A percentile compares a stretch with the other conserved stretches of the same genome.
Evolutionary conservation across 2,113 vertebrate genomes (phyloP).

Genomic region (Lamprologus callipterus): DNA sequence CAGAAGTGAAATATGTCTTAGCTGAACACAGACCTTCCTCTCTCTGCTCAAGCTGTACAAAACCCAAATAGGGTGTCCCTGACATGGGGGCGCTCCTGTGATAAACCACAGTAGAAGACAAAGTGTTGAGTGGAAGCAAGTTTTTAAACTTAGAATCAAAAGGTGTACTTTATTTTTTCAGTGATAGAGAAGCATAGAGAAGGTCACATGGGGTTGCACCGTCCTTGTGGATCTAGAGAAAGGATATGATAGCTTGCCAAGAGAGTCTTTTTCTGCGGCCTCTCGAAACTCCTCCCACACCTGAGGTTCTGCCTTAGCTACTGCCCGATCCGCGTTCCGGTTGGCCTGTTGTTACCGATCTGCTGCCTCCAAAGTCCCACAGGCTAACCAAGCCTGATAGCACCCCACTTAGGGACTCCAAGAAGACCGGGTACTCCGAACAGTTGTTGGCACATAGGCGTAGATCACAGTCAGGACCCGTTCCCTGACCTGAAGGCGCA

Average conservation of each 20-base stretch:
- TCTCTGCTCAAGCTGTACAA: not conserved
- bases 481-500: rapidly evolving
- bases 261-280: not conserved
- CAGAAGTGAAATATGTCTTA: not conserved
- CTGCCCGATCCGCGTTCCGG: rapidly evolving
- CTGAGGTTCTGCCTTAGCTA: rapidly evolving
- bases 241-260: not conserved
- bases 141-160: not conserved
- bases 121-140: not conserved
- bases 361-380: not conserved
- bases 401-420: not conserved
- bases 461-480: rapidly evolving
- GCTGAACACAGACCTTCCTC: not conserved
- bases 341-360: not conserved
- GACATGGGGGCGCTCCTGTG: not conserved
- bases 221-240: not conserved
- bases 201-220: not conserved
- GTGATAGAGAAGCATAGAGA: not conserved
- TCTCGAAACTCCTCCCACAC: not conserved
- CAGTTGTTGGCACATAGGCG: not conserved
- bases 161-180: not conserved
- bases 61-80: rapidly evolving
- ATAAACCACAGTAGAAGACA: not conserved
- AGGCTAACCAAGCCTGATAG: not conserved
- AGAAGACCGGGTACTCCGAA: rapidly evolving